These are phyloP conservation scores for Corythoichthys intestinalis DNA, from an alignment of 2,113 vertebrate genomes.

Conservation along the genomic window DNA sequence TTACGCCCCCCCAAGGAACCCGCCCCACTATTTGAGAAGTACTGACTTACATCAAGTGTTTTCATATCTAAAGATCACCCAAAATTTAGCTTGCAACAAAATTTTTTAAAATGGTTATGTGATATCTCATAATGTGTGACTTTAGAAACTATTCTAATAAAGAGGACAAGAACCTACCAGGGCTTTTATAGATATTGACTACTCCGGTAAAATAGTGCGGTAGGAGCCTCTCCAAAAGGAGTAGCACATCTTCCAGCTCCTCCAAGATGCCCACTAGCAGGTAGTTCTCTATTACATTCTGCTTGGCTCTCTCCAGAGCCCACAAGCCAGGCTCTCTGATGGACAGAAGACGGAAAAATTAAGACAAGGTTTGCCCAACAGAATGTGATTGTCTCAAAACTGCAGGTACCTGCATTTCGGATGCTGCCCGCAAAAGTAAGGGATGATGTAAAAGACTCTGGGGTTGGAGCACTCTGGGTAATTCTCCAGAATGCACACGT, in stretches of 20 bases:
- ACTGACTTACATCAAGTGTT: too few relatives aligned
- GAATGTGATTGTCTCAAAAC: not conserved
- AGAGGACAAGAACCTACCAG: slow-evolving; percentile 71
- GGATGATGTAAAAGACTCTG: slow-evolving; percentile 95
- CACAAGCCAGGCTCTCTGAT: slow-evolving; percentile 91
- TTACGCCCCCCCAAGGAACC: too few relatives aligned
- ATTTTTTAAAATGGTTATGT: too few relatives aligned
- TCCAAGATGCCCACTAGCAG: slow-evolving; percentile 95
- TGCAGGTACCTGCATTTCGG: slow-evolving; percentile 88
- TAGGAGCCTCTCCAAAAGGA: slow-evolving; percentile 95
- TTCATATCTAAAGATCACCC: too few relatives aligned
- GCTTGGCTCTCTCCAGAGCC: slow-evolving; percentile 93
- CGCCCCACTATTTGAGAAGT: too few relatives aligned
- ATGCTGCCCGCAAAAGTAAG: slow-evolving; percentile 98
- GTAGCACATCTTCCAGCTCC: slow-evolving; percentile 95
- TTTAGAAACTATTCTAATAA: too few relatives aligned
- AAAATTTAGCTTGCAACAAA: too few relatives aligned
- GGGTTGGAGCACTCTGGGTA: slow-evolving; percentile 97
- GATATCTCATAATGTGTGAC: too few relatives aligned
- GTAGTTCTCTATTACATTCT: slow-evolving; percentile 95
- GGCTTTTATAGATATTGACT: slow-evolving; percentile 93
- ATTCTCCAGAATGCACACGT: slow-evolving; percentile 95
- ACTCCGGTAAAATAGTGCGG: slow-evolving; percentile 98
- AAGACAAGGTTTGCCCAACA: not conserved
- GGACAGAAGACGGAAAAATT: not conserved